Evolutionary conservation across 2,888 invertebrate species (phyloP).

Genomic region (Chymomyza amoena): DNA sequence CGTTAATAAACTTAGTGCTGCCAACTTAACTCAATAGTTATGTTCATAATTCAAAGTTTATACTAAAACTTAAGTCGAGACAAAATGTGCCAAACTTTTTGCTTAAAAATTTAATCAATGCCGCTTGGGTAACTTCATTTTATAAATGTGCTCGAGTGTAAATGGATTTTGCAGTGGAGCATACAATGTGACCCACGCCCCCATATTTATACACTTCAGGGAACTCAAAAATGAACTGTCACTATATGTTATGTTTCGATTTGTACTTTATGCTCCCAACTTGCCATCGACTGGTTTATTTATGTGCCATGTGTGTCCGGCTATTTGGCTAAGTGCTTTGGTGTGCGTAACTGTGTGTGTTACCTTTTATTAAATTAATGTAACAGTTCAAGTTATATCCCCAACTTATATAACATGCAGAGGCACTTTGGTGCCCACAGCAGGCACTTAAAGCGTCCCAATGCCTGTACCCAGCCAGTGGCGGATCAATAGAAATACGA

Average conservation of each 20-base stretch:
- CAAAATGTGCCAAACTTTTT: not conserved
- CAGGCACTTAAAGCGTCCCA: not conserved
- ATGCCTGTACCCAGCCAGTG: too few relatives aligned
- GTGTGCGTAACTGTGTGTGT: not conserved
- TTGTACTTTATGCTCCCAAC: not conserved
- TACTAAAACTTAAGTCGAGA: not conserved
- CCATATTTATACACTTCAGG: conserved; percentile 27
- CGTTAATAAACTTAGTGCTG: not conserved
- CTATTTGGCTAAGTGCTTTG: not conserved
- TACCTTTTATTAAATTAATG: not conserved
- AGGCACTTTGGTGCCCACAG: conserved; percentile 31
- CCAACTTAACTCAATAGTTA: not conserved
- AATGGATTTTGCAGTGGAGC: conserved; percentile 55
- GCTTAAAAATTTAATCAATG: not conserved
- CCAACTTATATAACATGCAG: not conserved
- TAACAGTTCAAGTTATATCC: not conserved
- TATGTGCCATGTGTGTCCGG: not conserved
- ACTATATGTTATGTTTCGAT: not conserved
- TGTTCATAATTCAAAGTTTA: not conserved
- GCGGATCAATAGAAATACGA: too few relatives aligned
- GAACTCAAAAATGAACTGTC: not conserved
- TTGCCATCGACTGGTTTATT: not conserved
- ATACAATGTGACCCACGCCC: conserved; percentile 21
- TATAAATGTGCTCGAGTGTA: conserved; percentile 51
- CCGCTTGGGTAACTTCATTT: conserved; percentile 40